Base-by-base conservation (phyloP, 2,888 invertebrate species). In the Scelioninae gen. 2 region DNA sequence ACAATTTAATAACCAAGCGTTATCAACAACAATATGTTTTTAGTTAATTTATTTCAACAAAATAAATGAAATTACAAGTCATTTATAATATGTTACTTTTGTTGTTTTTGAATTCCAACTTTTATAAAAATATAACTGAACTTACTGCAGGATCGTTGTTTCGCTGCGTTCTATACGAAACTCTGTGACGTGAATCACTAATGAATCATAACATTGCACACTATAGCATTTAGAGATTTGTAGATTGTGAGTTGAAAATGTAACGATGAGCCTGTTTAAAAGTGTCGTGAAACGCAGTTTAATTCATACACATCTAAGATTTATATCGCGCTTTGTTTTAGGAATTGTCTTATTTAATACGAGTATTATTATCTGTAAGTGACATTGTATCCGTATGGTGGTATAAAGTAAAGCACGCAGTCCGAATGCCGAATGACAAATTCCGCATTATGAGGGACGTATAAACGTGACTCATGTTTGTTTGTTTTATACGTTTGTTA, bases 261-360 rank as follows among this genome's bases (percentile, higher is more conserved):
- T 45, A 37, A 22, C 13, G 16, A 28, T 35, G 5, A 2, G 22
- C 22, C 5, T 22, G 43, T 46, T 35, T 48, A 15, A 39, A 18
- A 13, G 22, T 19, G 35, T 33, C 48, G 41, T 57, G 19, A 65
- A 65, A 16, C 64, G 65, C 48, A 65, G 22, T 65, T 57, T 45
- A 11, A 57, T 41, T 41, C 57, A 65, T 65, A 65, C 48, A 37
- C 39, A 65, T 65, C 65, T 55, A 25, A 15, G 35, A 58, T 50
- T 43, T 48, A 16, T 16, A 31, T n/a, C 41, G n/a, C 41, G 41
- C 4, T 18, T 5, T 19, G 41, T 18, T 41, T 41, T 41, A 41
- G 41, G 41, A 41, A 41, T 16, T 41, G 13, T 65, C 22, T 22
- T 22, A 22, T 22, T 22, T 22, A 55, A 41, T 18, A 41, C 41